Percentiles rank a stretch among this genome's conserved stretches.
Evolutionary conservation across 2,797 vertebrate species (phyloP).

Genomic region (Xiphorhynchus erythropygius): DNA sequence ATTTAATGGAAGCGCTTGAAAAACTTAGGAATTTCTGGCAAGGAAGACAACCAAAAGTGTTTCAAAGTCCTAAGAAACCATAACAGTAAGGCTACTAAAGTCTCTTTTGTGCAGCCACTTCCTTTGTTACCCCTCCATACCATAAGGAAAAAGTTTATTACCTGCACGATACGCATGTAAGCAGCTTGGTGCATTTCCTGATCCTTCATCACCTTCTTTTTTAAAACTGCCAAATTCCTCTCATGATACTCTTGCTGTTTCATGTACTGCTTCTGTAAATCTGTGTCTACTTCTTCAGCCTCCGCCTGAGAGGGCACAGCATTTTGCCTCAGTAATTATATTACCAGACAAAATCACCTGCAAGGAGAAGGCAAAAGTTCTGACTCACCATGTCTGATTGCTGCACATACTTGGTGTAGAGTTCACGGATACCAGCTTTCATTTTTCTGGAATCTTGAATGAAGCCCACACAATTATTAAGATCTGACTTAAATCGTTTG

Average conservation of each 20-base stretch:
- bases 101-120: neutral
- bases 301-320: constrained; percentile 78
- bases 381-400: constrained; percentile 81
- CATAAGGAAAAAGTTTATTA: constrained; percentile 38
- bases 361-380: neutral
- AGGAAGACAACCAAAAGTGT: neutral
- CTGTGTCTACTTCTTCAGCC: constrained; percentile 73
- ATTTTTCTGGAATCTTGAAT: constrained; percentile 88
- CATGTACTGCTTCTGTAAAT: constrained; percentile 78
- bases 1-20: neutral
- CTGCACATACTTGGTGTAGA: constrained; percentile 82
- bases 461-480: constrained; percentile 81
- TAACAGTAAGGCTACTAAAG: neutral
- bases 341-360: neutral
- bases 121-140: neutral
- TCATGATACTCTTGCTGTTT: constrained; percentile 84
- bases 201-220: constrained; percentile 81
- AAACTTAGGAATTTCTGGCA: neutral
- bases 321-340: neutral
- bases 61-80: neutral
- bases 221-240: constrained; percentile 81
- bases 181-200: constrained; percentile 79
- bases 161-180: constrained; percentile 86
- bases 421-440: constrained; percentile 79
- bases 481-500: constrained; percentile 85